phyloP scores from a whole-genome alignment of 2,888 invertebrate genomes.

The Gonocerus acuteangulatus region DNA sequence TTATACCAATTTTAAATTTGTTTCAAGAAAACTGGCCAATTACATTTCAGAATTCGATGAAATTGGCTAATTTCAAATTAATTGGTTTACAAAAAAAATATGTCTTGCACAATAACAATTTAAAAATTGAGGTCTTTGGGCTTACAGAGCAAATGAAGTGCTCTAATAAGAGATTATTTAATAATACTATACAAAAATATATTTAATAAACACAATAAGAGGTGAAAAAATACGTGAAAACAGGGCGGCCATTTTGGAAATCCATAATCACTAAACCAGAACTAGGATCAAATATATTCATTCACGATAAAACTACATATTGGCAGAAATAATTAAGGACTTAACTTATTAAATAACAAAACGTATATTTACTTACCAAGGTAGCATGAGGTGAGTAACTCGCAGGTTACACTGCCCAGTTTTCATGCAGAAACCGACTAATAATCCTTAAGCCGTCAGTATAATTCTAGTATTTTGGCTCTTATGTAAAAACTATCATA shows the following conservation, averaged over 20 bases:
- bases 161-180: too few species aligned
- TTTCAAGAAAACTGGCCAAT: too few species aligned
- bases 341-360: not conserved
- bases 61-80: too few species aligned
- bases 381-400: not conserved
- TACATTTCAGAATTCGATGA: too few species aligned
- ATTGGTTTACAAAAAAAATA: too few species aligned
- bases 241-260: constrained; percentile 25
- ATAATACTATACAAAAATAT: too few species aligned
- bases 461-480: not conserved
- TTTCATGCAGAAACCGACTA: not conserved
- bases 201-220: not conserved
- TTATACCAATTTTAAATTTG: too few species aligned
- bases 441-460: not conserved
- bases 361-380: constrained; percentile 11
- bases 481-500: constrained; percentile 5
- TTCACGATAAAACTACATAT: not conserved
- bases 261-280: constrained; percentile 17
- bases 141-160: too few species aligned
- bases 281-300: not conserved
- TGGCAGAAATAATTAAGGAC: constrained; percentile 7
- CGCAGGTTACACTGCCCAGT: constrained; percentile 16
- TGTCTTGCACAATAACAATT: too few species aligned
- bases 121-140: too few species aligned
- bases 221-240: not conserved